Evolutionary conservation across 2,888 invertebrate species (phyloP), one percentile per base, ranked within the genome.

Genomic region (Stenoptilia bipunctidactyla): DNA sequence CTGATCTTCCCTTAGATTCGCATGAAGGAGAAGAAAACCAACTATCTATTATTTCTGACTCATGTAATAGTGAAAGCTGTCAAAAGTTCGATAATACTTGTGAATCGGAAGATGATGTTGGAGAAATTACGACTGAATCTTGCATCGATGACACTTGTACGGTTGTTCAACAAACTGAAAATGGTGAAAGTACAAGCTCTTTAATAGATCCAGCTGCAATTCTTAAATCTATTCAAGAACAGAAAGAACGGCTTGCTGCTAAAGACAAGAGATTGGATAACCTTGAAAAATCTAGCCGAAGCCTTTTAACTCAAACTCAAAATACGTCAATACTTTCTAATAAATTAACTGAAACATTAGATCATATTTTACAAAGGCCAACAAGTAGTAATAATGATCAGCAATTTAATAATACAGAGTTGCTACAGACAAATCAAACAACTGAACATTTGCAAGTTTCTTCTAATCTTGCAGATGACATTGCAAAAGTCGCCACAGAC

Each of bases 1-100:
- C 79, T 37, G 80, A 82, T 48, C 56, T 82, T 25, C 77, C 80
- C n/a, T 51, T 82, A 25, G 85, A 84, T 45, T 69, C 68, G 27
- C 77, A 77, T 48, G 82, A 79, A 14, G 64, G 57, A 45, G 66
- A 65, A 13, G 61, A 56, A 34, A 65, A 59, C 47, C 49, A 55
- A 36, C 59, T 56, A 13, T 50, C 52, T 1, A 14, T 15, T 20
- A 46, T 56, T 35, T 68, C 68, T 9, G 65, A 67, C 36, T 62
- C 61, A 9, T 68, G 62, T 47, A 66, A 61, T 45, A 71, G 61
- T 54, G 73, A 71, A 46, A 56, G 49, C 45, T 33, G 61, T 20
- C 45, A 46, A 13, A 70, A 60, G 49, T 58, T 53, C 48, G 66
- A 63, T 43, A 68, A 62, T 44, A 46, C 57, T 34, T 66, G 56